phyloP scores from a whole-genome alignment of 1,140 invertebrate species.

The Sycophaga agraensis region DNA sequence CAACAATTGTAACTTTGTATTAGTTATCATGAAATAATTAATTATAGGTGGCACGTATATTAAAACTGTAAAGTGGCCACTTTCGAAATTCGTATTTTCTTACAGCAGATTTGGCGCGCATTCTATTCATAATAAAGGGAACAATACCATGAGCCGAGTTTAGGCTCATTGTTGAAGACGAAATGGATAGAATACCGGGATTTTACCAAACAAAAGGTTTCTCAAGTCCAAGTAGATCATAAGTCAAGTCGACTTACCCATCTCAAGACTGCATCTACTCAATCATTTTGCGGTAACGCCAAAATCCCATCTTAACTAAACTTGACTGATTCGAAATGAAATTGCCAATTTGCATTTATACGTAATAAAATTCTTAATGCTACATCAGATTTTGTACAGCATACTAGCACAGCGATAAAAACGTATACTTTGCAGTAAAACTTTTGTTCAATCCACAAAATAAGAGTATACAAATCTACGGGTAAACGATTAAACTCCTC shows the following conservation, averaged over 20 bases:
- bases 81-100: neutral
- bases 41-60: too few species aligned
- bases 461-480: too few species aligned
- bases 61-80: too few species aligned
- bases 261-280: constrained; percentile 18
- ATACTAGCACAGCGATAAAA: too few species aligned
- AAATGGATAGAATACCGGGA: constrained; percentile 10
- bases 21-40: too few species aligned
- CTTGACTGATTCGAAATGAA: constrained; percentile 15
- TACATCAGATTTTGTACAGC: too few species aligned
- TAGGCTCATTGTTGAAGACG: constrained; percentile 15
- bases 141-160: constrained; percentile 3
- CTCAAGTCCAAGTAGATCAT: constrained; percentile 6
- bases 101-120: neutral
- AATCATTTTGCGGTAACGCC: constrained; percentile 18
- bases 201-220: constrained; percentile 21
- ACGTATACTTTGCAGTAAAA: too few species aligned
- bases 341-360: too few species aligned
- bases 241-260: constrained; percentile 21
- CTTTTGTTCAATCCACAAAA: too few species aligned
- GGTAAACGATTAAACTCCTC: too few species aligned
- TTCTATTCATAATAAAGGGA: neutral
- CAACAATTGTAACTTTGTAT: too few species aligned
- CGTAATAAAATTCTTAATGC: too few species aligned
- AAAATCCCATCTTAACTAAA: constrained; percentile 13